Evolutionary conservation across 2,888 invertebrate genomes (phyloP), one percentile per base, ranked within the genome.

Genomic region (Netelia melanura): DNA sequence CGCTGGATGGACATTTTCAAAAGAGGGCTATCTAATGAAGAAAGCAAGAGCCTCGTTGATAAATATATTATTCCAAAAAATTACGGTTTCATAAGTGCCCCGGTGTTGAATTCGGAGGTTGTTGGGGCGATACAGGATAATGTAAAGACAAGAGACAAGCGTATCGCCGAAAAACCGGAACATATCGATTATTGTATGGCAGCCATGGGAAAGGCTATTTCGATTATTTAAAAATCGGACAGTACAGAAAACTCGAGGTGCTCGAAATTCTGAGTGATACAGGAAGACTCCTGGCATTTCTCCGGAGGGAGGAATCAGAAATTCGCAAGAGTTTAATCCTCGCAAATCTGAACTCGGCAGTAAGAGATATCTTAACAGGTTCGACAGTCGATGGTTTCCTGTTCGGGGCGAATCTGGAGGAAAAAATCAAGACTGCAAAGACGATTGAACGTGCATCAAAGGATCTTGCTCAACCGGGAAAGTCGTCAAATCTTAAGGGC

Each of bases 1-100:
- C 48, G 83, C n/a, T 75, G 75, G 72, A 30, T 54, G 11, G 79
- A 67, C 17, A 80, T 85, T 14, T 30, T 85, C 43, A 83, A 84
- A 21, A 68, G 79, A 44, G 78, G 86, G 1, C 74, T 83, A 1
- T 78, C 80, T 2, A 6, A 25, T 9, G 70, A 70, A 0, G 54
- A 70, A 1, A 54, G n/a, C 2, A 25, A 54, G 1, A 54, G n/a
- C 14, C 5, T 70, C 11, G 0, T 56, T n/a, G 70, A 67, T 1
- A 70, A 54, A 30, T 70, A 70, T 70, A 30, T 5, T 30, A 30
- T 30, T 30, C 30, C 6, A 5, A 30, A 30, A 30, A 30, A 5
- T 30, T 30, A 5, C 30, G 6, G 30, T 3, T 30, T 30, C 6
- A 5, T 5, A 30, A 5, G 3, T 30, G 30, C 3, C 30, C 30